phyloP scores from a whole-genome alignment of 2,113 vertebrate species.

The Pluvianellus socialis region DNA sequence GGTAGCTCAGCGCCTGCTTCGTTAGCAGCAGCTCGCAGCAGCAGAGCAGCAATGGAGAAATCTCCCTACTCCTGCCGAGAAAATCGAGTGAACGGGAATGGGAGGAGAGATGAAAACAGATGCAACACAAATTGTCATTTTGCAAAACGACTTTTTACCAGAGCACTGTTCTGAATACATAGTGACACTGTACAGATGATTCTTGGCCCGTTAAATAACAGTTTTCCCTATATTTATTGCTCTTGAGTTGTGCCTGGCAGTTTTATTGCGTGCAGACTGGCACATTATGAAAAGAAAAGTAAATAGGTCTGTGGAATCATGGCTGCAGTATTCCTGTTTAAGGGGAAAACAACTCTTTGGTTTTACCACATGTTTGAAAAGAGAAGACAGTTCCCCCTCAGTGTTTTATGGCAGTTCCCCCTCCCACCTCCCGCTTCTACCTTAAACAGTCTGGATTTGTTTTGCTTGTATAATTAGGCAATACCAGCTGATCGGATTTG shows the following conservation, averaged over 20 bases:
- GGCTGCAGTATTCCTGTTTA: not conserved
- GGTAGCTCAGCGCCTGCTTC: not conserved
- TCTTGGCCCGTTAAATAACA: slow-evolving; percentile 49
- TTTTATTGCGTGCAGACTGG: slow-evolving; percentile 59
- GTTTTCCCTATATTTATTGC: slow-evolving; percentile 56
- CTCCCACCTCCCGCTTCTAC: slow-evolving; percentile 18
- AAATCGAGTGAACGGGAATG: not conserved
- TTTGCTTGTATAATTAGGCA: slow-evolving; percentile 69
- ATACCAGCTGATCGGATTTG: slow-evolving; percentile 53
- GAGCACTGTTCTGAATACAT: slow-evolving; percentile 29
- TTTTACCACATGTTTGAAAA: slow-evolving; percentile 43
- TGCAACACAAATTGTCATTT: slow-evolving; percentile 11
- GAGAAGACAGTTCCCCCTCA: slow-evolving; percentile 29
- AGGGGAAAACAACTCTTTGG: slow-evolving; percentile 3
- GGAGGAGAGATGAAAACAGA: slow-evolving; percentile 26
- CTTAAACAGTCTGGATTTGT: slow-evolving; percentile 61
- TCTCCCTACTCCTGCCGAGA: not conserved
- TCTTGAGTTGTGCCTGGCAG: slow-evolving; percentile 49
- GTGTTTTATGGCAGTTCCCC: slow-evolving; percentile 31
- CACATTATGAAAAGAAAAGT: slow-evolving; percentile 56
- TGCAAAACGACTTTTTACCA: slow-evolving; percentile 17
- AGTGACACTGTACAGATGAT: slow-evolving; percentile 24
- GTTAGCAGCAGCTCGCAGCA: not conserved
- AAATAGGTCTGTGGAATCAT: slow-evolving; percentile 55
- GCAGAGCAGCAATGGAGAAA: not conserved